A percentile compares a stretch with the other conserved stretches of the same genome.
These are phyloP conservation scores for Apis florea DNA, from an alignment of 1,140 invertebrate species.

Conservation along the genomic window DNA sequence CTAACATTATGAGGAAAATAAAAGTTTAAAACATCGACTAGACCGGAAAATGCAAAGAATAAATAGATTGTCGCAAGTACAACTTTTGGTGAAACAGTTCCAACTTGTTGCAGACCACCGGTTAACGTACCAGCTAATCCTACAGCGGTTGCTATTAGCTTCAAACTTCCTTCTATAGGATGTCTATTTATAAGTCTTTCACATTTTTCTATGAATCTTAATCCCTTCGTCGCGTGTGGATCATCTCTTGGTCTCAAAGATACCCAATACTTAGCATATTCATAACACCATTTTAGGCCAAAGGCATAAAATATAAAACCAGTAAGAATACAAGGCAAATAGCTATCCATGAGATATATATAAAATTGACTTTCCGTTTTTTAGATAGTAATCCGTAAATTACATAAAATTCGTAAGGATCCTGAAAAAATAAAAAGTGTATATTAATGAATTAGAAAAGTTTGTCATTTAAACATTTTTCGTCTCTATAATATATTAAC, in stretches of 20 bases:
- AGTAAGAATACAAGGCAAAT: conserved; percentile 65
- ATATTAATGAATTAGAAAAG: not conserved
- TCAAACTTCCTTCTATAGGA: conserved; percentile 71
- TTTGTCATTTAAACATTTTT: not conserved
- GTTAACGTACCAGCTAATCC: conserved; percentile 69
- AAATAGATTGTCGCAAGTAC: conserved; percentile 77
- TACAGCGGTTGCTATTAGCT: conserved; percentile 70
- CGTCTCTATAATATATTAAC: not conserved
- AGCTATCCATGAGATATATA: conserved; percentile 47
- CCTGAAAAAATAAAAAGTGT: not conserved
- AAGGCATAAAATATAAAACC: conserved; percentile 73
- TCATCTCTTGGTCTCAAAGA: conserved; percentile 57
- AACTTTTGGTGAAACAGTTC: conserved; percentile 71
- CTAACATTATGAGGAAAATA: conserved; percentile 74
- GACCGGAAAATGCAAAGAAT: conserved; percentile 78
- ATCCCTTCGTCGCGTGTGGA: conserved; percentile 23
- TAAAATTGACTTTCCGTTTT: not conserved
- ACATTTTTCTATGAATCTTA: conserved; percentile 56
- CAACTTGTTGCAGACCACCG: conserved; percentile 62
- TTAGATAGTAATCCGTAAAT: not conserved
- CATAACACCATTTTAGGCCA: conserved; percentile 74
- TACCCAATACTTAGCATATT: conserved; percentile 71
- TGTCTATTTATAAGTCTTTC: conserved; percentile 61
- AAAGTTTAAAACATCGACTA: conserved; percentile 76
- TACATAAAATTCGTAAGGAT: not conserved